Base-by-base conservation (phyloP, 1,140 invertebrate species). In the Arion vulgaris region DNA sequence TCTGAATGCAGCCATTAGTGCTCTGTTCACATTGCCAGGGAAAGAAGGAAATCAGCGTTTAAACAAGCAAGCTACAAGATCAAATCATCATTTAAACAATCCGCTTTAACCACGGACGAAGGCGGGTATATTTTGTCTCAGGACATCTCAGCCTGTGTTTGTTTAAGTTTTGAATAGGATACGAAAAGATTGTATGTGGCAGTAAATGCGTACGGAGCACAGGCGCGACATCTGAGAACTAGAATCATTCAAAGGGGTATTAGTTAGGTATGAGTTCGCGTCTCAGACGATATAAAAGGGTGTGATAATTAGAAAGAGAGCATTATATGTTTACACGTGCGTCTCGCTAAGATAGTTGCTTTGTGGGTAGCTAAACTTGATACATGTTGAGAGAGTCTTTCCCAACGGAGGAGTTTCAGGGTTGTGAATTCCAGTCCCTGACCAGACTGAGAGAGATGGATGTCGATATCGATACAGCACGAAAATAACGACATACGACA, bases 41-140 rank as follows among this genome's bases (percentile, higher is more conserved):
- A 9, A 1, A 38, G 71, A n/a, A 49, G 19, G 36, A 73, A 23
- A 73, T 39, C 38, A 73, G 13, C 71, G 71, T 41, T 39, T 73
- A 39, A 49, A 39, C 38, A 73, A 39, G 71, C 1, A 11, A 41
- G 71, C 71, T 73, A 36, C 36, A 38, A 49, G 71, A 73, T 73
- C 71, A 73, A 73, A 49, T 73, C 71, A 49, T 73, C 71, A 49
- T 73, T 73, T 73, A 73, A 73, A 73, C 71, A 73, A 73, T 36
- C 71, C 71, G 71, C 7, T 7, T 41, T 49, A 15, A 28, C 62
- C 62, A 28, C 62, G n/a, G 32, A 2, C 62, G n/a, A 32, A 34
- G 62, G 62, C 62, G 62, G 62, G 32, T 28, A 66, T 66, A 66
- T 66, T 66, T 66, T 11, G 62, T 66, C n/a, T 1, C 62, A 9